phyloP scores from a whole-genome alignment of 2,888 invertebrate genomes.

The Dasypogon diadema region DNA sequence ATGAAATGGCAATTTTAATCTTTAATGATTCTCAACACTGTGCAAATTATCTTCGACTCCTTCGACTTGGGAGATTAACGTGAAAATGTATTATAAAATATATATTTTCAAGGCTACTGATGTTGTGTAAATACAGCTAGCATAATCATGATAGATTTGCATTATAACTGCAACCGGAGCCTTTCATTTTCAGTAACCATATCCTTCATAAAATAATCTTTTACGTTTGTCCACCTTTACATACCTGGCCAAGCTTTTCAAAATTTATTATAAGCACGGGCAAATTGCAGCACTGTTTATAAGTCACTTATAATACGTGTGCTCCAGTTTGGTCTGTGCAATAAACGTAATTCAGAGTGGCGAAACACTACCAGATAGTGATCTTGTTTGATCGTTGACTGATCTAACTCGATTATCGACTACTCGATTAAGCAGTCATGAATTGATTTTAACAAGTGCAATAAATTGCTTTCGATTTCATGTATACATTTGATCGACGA shows the following conservation, averaged over 20 bases:
- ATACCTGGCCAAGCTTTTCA: background rate
- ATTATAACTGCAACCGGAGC: background rate
- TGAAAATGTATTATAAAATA: too few species aligned
- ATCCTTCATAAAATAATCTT: slow-evolving; percentile 20
- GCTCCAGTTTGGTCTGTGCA: slow-evolving; percentile 2
- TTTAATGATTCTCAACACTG: too few species aligned
- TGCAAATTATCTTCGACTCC: too few species aligned
- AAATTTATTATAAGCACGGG: slow-evolving; percentile 18
- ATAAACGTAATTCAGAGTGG: slow-evolving; percentile 35
- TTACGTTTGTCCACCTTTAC: background rate
- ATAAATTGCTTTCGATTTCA: slow-evolving; percentile 28
- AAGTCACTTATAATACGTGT: slow-evolving; percentile 21
- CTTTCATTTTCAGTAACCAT: slow-evolving; percentile 11
- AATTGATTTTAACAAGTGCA: slow-evolving; percentile 44
- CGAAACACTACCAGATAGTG: slow-evolving; percentile 40
- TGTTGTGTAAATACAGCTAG: too few species aligned
- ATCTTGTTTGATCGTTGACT: slow-evolving; percentile 48
- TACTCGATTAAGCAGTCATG: slow-evolving; percentile 36
- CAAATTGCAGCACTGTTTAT: slow-evolving; percentile 13
- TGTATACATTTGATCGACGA: background rate
- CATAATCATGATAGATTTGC: too few species aligned
- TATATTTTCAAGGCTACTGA: too few species aligned
- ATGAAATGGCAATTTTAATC: background rate
- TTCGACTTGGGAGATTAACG: too few species aligned
- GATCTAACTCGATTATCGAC: slow-evolving; percentile 49